phyloP scores from a whole-genome alignment of 2,113 vertebrate genomes.

The Anthoscopus minutus region DNA sequence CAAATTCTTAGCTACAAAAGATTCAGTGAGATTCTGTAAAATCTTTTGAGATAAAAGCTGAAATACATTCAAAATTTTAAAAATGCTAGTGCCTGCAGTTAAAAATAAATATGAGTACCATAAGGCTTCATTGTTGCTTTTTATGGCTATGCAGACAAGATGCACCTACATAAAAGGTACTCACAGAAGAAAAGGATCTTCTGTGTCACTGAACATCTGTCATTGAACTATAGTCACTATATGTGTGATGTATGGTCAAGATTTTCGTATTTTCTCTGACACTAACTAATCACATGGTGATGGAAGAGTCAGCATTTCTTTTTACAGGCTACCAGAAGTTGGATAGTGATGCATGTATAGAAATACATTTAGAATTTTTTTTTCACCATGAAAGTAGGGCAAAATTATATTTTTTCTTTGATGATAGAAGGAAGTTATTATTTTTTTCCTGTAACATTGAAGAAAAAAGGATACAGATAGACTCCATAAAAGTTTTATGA shows the following conservation, averaged over 20 bases:
- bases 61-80: background rate
- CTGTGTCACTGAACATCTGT: background rate
- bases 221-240: background rate
- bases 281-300: background rate
- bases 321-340: background rate
- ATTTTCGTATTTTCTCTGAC: background rate
- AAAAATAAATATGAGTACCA: background rate
- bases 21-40: background rate
- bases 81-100: background rate
- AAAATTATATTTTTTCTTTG: background rate
- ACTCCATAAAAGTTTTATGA: slow-evolving; percentile 22
- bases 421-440: background rate
- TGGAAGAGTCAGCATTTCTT: background rate
- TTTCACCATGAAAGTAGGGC: background rate
- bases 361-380: background rate
- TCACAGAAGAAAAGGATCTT: background rate
- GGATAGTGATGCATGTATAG: background rate
- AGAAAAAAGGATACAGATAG: background rate
- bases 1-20: background rate
- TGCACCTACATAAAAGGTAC: background rate
- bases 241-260: background rate
- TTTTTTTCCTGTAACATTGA: background rate
- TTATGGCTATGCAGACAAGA: background rate
- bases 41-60: background rate
- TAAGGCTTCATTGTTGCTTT: background rate